Conservation (phyloP, 2,797 vertebrate genomes). For the Staurois parvus region DNA sequence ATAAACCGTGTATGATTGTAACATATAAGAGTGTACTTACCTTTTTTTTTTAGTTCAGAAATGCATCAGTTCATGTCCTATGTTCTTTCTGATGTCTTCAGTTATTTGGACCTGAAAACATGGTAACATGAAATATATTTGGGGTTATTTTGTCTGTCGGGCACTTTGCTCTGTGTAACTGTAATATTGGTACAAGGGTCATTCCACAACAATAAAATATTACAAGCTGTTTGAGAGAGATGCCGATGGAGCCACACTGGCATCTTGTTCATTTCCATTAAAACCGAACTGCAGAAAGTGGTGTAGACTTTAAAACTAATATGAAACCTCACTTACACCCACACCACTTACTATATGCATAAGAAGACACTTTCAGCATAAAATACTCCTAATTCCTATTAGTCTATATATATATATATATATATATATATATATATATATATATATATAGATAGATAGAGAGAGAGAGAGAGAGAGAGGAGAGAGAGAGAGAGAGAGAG, state of each 20-base stretch:
- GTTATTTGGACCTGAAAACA: background rate
- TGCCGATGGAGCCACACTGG: conserved; percentile 49
- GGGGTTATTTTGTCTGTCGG: conserved; percentile 4
- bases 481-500: too few relatives aligned
- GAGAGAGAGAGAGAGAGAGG: too few relatives aligned
- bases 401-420: too few relatives aligned
- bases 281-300: conserved; percentile 41
- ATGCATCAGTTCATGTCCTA: background rate
- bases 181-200: conserved; percentile 9
- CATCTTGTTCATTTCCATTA: conserved; percentile 47
- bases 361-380: background rate
- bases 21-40: background rate
- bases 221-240: conserved; percentile 22
- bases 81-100: background rate
- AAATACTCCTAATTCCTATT: background rate
- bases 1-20: too few relatives aligned
- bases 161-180: conserved; percentile 19
- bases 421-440: too few relatives aligned
- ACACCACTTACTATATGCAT: conserved; percentile 17
- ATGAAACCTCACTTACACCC: conserved; percentile 46
- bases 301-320: conserved; percentile 43
- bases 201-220: conserved; percentile 43
- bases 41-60: background rate
- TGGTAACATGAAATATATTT: background rate
- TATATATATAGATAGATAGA: too few relatives aligned